Evolutionary conservation across 2,797 vertebrate genomes (phyloP).

Genomic region (Pseudotriccus pelzelni): DNA sequence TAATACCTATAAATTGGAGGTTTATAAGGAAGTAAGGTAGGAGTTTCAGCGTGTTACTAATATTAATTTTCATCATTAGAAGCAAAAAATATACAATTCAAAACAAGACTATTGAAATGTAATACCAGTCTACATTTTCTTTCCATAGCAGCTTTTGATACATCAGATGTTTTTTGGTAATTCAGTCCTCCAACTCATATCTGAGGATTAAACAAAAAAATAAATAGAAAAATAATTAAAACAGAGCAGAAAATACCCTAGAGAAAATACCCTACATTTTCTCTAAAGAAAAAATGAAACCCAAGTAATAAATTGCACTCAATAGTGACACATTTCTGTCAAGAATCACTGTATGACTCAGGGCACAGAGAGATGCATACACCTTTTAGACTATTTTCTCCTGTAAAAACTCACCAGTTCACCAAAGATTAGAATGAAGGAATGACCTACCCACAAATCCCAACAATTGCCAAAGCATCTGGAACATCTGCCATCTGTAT

Average conservation of each 20-base stretch:
- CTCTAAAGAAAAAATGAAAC: neutral
- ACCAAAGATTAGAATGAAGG: neutral
- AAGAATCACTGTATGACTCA: neutral
- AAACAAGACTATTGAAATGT: conserved; percentile 28
- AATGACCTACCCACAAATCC: neutral
- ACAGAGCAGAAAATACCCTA: neutral
- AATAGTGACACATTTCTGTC: neutral
- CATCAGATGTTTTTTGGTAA: neutral
- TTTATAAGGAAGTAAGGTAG: neutral
- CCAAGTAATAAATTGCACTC: neutral
- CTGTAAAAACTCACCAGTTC: neutral
- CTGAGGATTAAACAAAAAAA: conserved; percentile 24
- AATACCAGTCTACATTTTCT: neutral
- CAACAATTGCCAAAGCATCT: neutral
- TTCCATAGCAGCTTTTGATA: conserved; percentile 3
- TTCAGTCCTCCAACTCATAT: conserved; percentile 77
- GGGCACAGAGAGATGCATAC: neutral
- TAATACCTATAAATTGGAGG: neutral
- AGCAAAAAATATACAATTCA: conserved; percentile 25
- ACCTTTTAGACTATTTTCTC: neutral
- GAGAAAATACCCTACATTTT: neutral
- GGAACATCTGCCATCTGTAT: neutral
- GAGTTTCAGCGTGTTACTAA: neutral
- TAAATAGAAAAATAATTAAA: neutral
- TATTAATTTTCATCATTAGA: neutral